These are phyloP conservation scores for Momotus momota DNA, from an alignment of 2,797 vertebrate species.

Conservation along the genomic window DNA sequence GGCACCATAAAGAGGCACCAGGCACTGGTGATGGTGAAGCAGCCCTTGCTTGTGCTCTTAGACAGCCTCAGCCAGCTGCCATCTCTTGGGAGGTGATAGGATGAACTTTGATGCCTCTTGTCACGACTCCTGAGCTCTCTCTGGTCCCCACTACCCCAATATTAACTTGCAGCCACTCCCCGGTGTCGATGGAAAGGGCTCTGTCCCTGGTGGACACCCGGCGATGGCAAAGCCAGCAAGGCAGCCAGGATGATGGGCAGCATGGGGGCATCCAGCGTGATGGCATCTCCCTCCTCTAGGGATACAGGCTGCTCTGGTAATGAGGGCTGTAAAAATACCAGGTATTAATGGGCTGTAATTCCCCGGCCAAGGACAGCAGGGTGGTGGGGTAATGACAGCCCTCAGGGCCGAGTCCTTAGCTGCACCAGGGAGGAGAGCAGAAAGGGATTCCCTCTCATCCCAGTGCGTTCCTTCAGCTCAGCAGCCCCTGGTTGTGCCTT, in stretches of 20 bases:
- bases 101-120: not conserved
- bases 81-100: not conserved
- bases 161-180: not conserved
- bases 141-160: rapidly evolving
- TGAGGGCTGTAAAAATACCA: not conserved
- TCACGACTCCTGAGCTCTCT: not conserved
- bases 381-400: rapidly evolving
- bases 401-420: not conserved
- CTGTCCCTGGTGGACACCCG: not conserved
- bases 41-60: rapidly evolving
- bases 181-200: not conserved
- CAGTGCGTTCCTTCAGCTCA: rapidly evolving
- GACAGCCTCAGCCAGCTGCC: not conserved
- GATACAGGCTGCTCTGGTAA: not conserved
- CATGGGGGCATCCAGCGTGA: too few relatives aligned
- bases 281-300: too few relatives aligned
- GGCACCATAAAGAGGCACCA: not conserved
- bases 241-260: too few relatives aligned
- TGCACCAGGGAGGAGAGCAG: rapidly evolving
- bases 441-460: not conserved
- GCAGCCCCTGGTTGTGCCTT: not conserved
- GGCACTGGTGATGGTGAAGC: rapidly evolving
- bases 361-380: not conserved
- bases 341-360: not conserved
- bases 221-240: too few relatives aligned